Base-by-base conservation (phyloP, 1,140 invertebrate species). In the Teleogryllus occipitalis region DNA sequence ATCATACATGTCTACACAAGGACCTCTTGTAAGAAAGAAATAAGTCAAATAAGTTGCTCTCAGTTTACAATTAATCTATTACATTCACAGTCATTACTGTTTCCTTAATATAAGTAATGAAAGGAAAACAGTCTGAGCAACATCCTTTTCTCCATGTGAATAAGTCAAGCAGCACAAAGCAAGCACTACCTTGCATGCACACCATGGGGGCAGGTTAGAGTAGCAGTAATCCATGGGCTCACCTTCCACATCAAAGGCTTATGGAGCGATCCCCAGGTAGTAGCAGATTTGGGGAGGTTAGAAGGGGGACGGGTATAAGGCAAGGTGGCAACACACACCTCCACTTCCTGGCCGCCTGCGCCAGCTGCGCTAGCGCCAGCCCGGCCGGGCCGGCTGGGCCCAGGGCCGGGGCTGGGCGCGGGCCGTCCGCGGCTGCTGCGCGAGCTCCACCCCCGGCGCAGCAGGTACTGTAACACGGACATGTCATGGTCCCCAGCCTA, bases 221-320 rank as follows among this genome's bases (percentile, higher is more conserved):
- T 54, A 75, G 65, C 47, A 15, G 39, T 73, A 73, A 76, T 75
- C 65, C 39, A 75, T 75, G 74, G 88, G 89, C 88, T 89, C 89
- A 91, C 89, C 89, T 91, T 91, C 89, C 89, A 90, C 84, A 89
- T 88, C 87, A 90, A 88, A 87, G 89, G 89, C 88, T 90, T 91
- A 87, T 90, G 89, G 87, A 90, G 88, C 84, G 88, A 88, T 84
- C 89, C 89, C 89, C 90, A 90, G 85, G 90, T 90, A 85, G 89
- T 90, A 84, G 88, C 88, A 85, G 90, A 90, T 88, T 90, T 90
- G 84, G 89, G 89, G 85, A 90, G 88, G 87, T 89, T 89, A 85
- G 88, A 86, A 47, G 77, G 78, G 72, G 77, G n/a, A 79, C 82
- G 82, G 82, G 84, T 85, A 85, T 86, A 86, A 85, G 85, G 86